Percentiles rank a stretch among this genome's conserved stretches.
phyloP scores from a whole-genome alignment of 23 tunicate species.

The Ciona savignyi region DNA sequence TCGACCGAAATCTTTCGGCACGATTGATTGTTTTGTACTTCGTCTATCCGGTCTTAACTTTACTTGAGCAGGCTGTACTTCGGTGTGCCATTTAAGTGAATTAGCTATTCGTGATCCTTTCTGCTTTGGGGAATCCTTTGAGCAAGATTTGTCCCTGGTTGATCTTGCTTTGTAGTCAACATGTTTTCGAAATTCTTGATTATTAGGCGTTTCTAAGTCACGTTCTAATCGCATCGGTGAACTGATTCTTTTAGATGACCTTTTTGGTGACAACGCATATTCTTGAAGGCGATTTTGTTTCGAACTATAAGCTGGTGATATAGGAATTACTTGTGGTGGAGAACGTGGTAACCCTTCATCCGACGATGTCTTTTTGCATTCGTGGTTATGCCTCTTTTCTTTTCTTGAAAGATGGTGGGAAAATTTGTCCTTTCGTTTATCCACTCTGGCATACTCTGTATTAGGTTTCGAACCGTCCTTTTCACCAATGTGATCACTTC shows the following conservation, averaged over 20 bases:
- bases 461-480: background rate
- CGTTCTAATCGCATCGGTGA: background rate
- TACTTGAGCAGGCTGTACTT: background rate
- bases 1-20: background rate
- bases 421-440: background rate
- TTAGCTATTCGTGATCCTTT: slow-evolving; percentile 7
- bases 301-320: background rate
- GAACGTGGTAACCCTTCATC: slow-evolving; percentile 28
- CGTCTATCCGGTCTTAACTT: slow-evolving; percentile 23
- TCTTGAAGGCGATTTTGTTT: background rate
- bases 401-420: background rate
- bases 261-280: background rate
- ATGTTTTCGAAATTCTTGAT: background rate
- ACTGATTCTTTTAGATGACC: background rate
- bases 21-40: background rate
- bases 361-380: slow-evolving; percentile 3
- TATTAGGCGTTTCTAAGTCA: background rate
- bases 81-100: slow-evolving; percentile 29
- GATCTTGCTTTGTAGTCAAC: background rate
- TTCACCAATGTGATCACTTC: background rate
- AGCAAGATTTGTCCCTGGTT: background rate
- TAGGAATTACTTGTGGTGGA: slow-evolving; percentile 3
- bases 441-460: background rate
- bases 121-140: background rate
- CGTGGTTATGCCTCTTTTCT: background rate